These are phyloP conservation scores for Syrmaticus mikado DNA, from an alignment of 2,113 vertebrate genomes.

Conservation along the genomic window DNA sequence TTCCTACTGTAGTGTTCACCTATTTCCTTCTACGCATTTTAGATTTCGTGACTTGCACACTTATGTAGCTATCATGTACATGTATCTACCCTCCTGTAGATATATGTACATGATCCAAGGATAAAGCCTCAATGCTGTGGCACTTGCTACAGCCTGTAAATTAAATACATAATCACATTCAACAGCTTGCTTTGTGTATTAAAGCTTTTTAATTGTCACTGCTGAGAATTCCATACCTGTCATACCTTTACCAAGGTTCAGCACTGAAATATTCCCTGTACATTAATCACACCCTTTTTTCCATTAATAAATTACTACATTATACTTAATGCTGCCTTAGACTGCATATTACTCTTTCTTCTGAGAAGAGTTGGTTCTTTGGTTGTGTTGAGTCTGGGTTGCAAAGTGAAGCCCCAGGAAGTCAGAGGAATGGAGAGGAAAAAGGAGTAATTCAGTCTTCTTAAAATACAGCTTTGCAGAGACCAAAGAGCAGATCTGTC, in stretches of 20 bases:
- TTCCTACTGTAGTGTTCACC: neutral
- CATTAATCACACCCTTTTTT: neutral
- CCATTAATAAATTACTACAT: neutral
- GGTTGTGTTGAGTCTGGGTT: neutral
- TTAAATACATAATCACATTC: neutral
- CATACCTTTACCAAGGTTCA: neutral
- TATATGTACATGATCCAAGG: neutral
- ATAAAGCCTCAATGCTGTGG: neutral
- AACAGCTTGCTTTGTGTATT: neutral
- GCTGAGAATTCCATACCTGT: neutral
- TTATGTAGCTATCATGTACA: neutral
- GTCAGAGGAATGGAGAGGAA: neutral
- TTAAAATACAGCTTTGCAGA: conserved; percentile 6
- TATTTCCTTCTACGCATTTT: conserved; percentile 2
- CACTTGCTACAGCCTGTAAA: neutral
- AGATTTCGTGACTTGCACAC: neutral
- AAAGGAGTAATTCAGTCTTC: neutral
- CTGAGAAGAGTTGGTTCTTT: neutral
- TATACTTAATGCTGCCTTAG: neutral
- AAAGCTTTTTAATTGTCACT: neutral
- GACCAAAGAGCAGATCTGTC: conserved; percentile 4
- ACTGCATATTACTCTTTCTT: neutral
- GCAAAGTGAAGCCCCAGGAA: neutral
- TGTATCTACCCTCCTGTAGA: neutral
- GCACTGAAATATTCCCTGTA: neutral